Evolutionary conservation across 2,888 invertebrate genomes (phyloP), one percentile per base, ranked within the genome.

Genomic region (Plagodis dolabraria): DNA sequence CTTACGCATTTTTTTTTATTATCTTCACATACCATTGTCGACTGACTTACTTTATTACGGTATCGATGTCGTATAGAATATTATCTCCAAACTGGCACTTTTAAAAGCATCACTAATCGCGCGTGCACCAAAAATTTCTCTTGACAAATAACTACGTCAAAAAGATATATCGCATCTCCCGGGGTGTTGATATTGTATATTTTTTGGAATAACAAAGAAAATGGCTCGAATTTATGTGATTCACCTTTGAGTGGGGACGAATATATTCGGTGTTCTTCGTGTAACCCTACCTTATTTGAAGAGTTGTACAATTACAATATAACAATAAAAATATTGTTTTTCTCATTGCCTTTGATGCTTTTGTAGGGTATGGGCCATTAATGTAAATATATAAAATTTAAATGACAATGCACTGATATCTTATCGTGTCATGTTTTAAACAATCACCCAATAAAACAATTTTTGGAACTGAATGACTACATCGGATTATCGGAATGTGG

Each of bases 1-100:
- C 67, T 71, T 71, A 83, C 82, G 80, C 84, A 83, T 86, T 85
- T 87, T 83, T 86, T 86, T 85, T 86, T 84, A 75, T 78, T 74
- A 79, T 76, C 75, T 78, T 76, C 76, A 82, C 79, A 84, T 83
- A 80, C 82, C 85, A 82, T 84, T 85, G 83, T 84, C 79, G 78
- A 68, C 71, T 65, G 66, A 76, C 74, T 82, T 74, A 82, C 77
- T 84, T 86, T 86, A 85, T 88, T 82, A 80, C 79, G 83, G 83
- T 85, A 85, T 86, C 74, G 70, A 81, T 86, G 86, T 85, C 85
- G 80, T 76, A 75, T 67, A 74, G 65, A 77, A 81, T 79, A 82
- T 78, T 77, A 72, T 73, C 66, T 69, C 67, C 52, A 62, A 69
- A 72, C 68, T 66, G 66, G 65, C 70, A 72, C 60, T 64, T 75